Conservation (phyloP, 2,797 vertebrate genomes). For the Cuniculus paca region DNA sequence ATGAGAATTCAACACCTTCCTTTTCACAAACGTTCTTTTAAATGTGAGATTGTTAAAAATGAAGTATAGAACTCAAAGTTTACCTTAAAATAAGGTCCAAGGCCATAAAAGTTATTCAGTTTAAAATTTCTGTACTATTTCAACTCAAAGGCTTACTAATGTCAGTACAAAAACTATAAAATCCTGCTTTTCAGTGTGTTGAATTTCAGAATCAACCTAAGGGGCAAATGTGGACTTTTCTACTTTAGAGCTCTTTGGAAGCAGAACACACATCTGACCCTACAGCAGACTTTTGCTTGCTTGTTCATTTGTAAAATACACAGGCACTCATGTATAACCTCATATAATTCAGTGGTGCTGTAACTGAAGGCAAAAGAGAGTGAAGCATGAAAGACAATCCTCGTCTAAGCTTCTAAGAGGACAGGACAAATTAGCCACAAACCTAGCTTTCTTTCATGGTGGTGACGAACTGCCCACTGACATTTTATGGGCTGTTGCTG, state of each 20-base stretch:
- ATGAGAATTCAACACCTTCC: background rate
- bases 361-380: background rate
- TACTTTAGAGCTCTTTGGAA: background rate
- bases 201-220: background rate
- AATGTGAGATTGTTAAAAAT: conserved; percentile 4
- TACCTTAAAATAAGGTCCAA: conserved; percentile 30
- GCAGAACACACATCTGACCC: background rate
- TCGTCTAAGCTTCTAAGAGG: background rate
- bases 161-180: background rate
- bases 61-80: background rate
- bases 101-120: background rate
- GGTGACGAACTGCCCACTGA: background rate
- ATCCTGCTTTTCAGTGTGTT: background rate
- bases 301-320: conserved; percentile 37
- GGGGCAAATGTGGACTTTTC: background rate
- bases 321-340: background rate
- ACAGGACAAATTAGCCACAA: background rate
- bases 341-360: background rate
- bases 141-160: background rate
- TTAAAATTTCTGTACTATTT: conserved; percentile 26
- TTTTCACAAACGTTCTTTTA: background rate
- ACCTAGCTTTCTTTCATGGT: background rate
- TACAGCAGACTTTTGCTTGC: background rate
- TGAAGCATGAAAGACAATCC: background rate
- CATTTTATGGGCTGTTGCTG: background rate